Conservation (phyloP, 2,888 invertebrate species). For the Tachina fera region DNA sequence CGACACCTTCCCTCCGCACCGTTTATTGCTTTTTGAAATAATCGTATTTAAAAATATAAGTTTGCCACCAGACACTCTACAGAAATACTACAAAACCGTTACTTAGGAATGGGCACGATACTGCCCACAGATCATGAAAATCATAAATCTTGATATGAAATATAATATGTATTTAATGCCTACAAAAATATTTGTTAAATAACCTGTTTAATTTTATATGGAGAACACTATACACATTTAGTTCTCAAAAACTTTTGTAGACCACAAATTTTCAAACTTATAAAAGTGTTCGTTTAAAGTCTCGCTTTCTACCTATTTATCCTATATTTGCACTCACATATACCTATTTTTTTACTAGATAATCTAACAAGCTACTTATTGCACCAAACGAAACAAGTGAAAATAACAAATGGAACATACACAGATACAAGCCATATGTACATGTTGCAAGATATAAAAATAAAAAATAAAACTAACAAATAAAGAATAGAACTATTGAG, state of each 20-base stretch:
- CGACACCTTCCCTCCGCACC: too few relatives aligned
- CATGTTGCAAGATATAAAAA: conserved; percentile 49
- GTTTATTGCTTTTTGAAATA: too few relatives aligned
- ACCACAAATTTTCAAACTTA: conserved; percentile 15
- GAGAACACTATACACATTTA: conserved; percentile 23
- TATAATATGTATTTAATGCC: too few relatives aligned
- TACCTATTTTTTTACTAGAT: conserved; percentile 10
- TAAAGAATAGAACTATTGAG: conserved; percentile 44
- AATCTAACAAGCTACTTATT: conserved; percentile 66
- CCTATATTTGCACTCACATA: neutral
- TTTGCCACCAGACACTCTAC: too few relatives aligned
- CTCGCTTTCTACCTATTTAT: conserved; percentile 14
- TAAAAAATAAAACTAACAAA: conserved; percentile 9
- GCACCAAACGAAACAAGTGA: conserved; percentile 61
- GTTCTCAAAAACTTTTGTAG: conserved; percentile 15
- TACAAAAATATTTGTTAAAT: too few relatives aligned
- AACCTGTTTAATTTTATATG: neutral
- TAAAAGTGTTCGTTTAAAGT: conserved; percentile 53
- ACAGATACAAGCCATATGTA: too few relatives aligned
- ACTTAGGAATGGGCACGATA: too few relatives aligned
- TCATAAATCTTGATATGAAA: too few relatives aligned
- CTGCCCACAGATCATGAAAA: too few relatives aligned
- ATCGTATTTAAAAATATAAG: too few relatives aligned
- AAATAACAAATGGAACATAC: conserved; percentile 66
- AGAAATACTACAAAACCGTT: too few relatives aligned